Evolutionary conservation across 2,797 vertebrate genomes (phyloP).

Genomic region (Aselliscus stoliczkanus): DNA sequence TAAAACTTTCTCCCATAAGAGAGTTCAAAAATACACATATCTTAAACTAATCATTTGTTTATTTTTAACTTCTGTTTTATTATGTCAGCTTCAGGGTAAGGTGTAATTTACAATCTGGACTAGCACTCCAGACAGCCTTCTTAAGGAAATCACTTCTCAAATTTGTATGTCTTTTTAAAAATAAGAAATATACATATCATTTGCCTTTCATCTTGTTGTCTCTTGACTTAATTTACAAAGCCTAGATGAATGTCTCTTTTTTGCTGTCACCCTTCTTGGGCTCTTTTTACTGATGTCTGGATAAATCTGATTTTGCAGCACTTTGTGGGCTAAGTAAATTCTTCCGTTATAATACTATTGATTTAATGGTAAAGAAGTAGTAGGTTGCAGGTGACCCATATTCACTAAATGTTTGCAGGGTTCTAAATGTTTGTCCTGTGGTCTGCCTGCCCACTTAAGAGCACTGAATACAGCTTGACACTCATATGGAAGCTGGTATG

Average conservation of each 20-base stretch:
- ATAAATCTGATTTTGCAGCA: background rate
- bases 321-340: background rate
- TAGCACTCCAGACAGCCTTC: conserved; percentile 38
- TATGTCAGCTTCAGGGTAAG: conserved; percentile 43
- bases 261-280: background rate
- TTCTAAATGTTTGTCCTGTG: conserved; percentile 23
- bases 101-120: conserved; percentile 53
- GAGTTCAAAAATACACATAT: conserved; percentile 57
- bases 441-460: conserved; percentile 18
- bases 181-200: conserved; percentile 14
- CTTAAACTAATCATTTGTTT: conserved; percentile 62
- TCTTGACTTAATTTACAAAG: conserved; percentile 31
- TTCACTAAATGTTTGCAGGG: background rate
- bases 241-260: conserved; percentile 8
- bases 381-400: conserved; percentile 40
- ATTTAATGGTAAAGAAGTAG: conserved; percentile 5
- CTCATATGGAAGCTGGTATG: conserved; percentile 14
- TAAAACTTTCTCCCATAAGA: conserved; percentile 53
- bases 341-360: background rate
- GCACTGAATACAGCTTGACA: background rate
- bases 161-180: background rate
- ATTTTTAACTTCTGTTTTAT: conserved; percentile 56
- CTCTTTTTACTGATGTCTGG: background rate
- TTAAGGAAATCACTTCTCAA: conserved; percentile 46
- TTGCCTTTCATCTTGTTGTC: conserved; percentile 40